These are phyloP conservation scores for Cheilosia variabilis DNA, from an alignment of 2,888 invertebrate species.

Conservation along the genomic window DNA sequence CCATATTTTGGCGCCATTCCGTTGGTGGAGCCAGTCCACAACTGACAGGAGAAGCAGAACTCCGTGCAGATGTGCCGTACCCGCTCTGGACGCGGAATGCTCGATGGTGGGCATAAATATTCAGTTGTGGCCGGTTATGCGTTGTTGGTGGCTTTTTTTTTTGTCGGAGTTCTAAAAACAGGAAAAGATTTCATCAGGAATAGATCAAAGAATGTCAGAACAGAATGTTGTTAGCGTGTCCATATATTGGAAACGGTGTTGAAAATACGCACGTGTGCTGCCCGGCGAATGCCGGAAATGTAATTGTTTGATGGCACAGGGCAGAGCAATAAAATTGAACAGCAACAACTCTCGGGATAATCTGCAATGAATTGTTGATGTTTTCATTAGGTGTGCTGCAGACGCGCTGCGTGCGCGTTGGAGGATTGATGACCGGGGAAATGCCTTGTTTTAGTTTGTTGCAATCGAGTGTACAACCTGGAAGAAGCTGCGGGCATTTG, in stretches of 20 bases:
- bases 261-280: constrained; percentile 58
- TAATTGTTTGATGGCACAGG: constrained; percentile 28
- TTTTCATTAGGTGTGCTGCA: constrained; percentile 50
- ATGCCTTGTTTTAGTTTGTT: constrained; percentile 28
- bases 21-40: constrained; percentile 22
- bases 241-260: constrained; percentile 37
- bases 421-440: constrained; percentile 25
- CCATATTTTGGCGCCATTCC: constrained; percentile 70
- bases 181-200: constrained; percentile 69
- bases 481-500: not conserved
- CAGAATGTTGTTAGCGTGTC: constrained; percentile 37
- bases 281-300: constrained; percentile 55
- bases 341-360: constrained; percentile 19
- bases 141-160: constrained; percentile 36
- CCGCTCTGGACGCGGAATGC: not conserved
- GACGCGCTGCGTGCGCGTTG: not conserved
- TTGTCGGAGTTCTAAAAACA: constrained; percentile 60
- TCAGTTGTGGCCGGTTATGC: constrained; percentile 13
- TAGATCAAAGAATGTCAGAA: constrained; percentile 70
- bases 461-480: not conserved
- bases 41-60: constrained; percentile 23
- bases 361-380: constrained; percentile 59
- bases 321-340: constrained; percentile 34
- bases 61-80: constrained; percentile 56
- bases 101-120: constrained; percentile 31